Evolutionary conservation across 2,888 invertebrate genomes (phyloP).

Genomic region (Bibio marci): DNA sequence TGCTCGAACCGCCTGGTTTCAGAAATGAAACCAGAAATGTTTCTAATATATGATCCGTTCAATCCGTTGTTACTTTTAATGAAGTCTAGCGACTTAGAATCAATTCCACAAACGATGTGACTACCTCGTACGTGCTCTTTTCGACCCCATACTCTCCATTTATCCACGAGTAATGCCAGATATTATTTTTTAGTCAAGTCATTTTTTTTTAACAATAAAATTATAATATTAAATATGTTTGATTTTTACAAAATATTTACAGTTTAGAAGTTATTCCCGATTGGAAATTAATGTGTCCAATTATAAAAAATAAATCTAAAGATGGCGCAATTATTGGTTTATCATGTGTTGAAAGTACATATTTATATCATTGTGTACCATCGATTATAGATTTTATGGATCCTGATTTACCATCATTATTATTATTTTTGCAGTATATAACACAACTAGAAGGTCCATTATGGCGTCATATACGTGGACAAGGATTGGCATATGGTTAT

Average conservation of each 20-base stretch:
- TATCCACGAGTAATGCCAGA: no score
- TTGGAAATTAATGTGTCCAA: conserved; percentile 15
- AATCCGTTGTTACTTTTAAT: no score
- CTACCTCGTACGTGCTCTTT: no score
- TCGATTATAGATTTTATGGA: conserved; percentile 44
- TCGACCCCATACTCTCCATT: no score
- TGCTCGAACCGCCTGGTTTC: no score
- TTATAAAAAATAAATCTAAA: conserved; percentile 22
- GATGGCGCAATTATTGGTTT: conserved; percentile 56
- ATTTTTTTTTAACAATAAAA: no score
- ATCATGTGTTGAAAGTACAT: conserved; percentile 67
- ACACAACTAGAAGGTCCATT: conserved; percentile 53
- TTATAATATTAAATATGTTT: no score
- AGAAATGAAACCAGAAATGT: no score
- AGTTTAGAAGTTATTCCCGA: conserved; percentile 14
- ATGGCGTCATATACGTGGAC: conserved; percentile 75
- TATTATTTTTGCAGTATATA: conserved; percentile 71
- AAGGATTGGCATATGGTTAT: conserved; percentile 71
- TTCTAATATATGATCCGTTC: no score
- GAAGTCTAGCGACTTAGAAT: no score
- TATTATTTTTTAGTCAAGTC: no score
- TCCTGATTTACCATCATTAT: conserved; percentile 51
- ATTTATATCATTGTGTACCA: conserved; percentile 46
- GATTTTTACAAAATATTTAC: background rate
- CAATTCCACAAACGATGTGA: no score